phyloP scores from a whole-genome alignment of 2,113 vertebrate species.

The Gambusia holbrooki region DNA sequence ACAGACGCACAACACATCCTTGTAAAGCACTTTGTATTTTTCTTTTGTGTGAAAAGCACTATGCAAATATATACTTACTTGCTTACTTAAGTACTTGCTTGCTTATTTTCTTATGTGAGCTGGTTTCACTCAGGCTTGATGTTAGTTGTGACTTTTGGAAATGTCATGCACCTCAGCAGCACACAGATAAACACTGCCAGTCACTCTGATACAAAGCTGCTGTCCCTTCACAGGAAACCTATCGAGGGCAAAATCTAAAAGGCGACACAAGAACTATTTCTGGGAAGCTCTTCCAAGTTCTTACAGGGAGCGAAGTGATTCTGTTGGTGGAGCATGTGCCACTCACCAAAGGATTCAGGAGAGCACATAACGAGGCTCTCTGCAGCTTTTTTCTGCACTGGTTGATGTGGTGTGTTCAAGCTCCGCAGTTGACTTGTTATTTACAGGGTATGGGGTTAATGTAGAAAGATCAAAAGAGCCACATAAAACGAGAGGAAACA shows the following conservation, averaged over 20 bases:
- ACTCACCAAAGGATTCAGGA: conserved; percentile 26
- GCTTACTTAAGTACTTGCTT: too few relatives aligned
- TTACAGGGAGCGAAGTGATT: conserved; percentile 38
- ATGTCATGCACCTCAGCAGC: conserved; percentile 55
- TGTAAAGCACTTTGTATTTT: too few relatives aligned
- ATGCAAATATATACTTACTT: too few relatives aligned
- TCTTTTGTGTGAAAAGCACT: too few relatives aligned
- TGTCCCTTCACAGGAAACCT: conserved; percentile 45
- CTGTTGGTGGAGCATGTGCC: conserved; percentile 19
- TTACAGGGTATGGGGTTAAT: conserved; percentile 39
- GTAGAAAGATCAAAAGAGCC: conserved; percentile 65
- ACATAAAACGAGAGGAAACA: conserved; percentile 62
- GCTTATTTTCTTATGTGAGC: too few relatives aligned
- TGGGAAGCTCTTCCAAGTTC: conserved; percentile 48
- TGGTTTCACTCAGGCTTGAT: conserved; percentile 34
- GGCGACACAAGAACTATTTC: conserved; percentile 45
- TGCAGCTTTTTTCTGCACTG: conserved; percentile 30
- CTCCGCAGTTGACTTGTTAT: conserved; percentile 35
- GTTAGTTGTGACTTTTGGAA: conserved; percentile 64
- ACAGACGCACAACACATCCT: conserved; percentile 5
- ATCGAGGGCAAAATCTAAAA: conserved; percentile 28
- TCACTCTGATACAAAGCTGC: conserved; percentile 49
- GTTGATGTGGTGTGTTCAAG: conserved; percentile 16
- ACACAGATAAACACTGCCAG: conserved; percentile 61
- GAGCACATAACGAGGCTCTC: conserved; percentile 58